phyloP scores from a whole-genome alignment of 2,797 vertebrate species.

The Sebastes cheni region DNA sequence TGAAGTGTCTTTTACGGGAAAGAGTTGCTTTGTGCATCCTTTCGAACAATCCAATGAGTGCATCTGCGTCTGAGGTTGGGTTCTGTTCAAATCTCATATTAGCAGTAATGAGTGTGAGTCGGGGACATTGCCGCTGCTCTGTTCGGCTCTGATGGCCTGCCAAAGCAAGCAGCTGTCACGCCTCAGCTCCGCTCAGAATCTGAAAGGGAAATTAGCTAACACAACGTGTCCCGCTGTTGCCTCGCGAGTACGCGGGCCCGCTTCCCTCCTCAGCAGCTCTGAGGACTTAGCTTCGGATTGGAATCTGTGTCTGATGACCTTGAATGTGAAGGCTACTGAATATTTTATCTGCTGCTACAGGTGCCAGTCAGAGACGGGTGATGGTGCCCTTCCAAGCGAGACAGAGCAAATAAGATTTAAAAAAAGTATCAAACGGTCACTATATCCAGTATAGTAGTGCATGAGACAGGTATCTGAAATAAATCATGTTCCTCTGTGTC shows the following conservation, averaged over 20 bases:
- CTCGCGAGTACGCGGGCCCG: slow-evolving; percentile 24
- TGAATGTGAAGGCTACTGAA: slow-evolving; percentile 50
- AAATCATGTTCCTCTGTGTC: too few species aligned
- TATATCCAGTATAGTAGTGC: too few species aligned
- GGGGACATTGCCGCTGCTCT: slow-evolving; percentile 44
- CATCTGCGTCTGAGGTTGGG: slow-evolving; percentile 11
- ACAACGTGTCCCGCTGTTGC: slow-evolving; percentile 60
- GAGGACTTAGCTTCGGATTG: slow-evolving; percentile 27
- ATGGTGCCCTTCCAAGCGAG: slow-evolving; percentile 15
- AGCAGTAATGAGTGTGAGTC: slow-evolving; percentile 44
- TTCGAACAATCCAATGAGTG: not conserved
- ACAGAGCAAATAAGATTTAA: not conserved
- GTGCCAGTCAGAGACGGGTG: slow-evolving; percentile 22
- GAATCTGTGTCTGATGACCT: slow-evolving; percentile 40
- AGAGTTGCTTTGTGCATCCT: not conserved
- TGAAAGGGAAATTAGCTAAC: slow-evolving; percentile 77
- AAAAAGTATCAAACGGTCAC: not conserved
- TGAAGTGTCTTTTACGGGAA: not conserved
- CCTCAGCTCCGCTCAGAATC: slow-evolving; percentile 64
- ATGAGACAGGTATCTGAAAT: not conserved
- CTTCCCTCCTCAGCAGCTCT: slow-evolving; percentile 15
- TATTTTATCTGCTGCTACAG: slow-evolving; percentile 45
- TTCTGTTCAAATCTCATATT: slow-evolving; percentile 41
- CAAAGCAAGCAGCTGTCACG: slow-evolving; percentile 78
- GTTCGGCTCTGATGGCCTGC: slow-evolving; percentile 45